Evolutionary conservation across 2,113 vertebrate genomes (phyloP), one percentile per base, ranked within the genome.

Genomic region (Thamnophis sirtalis): DNA sequence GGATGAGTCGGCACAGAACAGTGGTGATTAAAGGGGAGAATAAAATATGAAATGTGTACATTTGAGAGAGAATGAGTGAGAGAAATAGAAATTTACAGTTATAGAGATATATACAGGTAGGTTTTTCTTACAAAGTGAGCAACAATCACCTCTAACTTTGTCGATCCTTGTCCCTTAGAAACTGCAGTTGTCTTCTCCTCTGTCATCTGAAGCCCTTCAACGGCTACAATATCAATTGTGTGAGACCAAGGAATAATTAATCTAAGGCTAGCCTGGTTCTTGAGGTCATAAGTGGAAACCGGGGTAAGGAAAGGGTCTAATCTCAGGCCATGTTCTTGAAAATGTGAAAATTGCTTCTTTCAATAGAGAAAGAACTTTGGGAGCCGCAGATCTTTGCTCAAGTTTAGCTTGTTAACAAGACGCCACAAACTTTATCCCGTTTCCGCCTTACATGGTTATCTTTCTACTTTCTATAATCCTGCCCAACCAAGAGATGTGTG

Each of bases 141-240:
- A 84, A 21, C 93, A 94, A 5, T 92, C 92, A 87, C 93, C 94
- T 94, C 48, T 93, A 87, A 88, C 94, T 86, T 93, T 95, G 68
- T 87, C 90, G 91, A 1, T 84, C 54, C 15, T 89, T 94, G 95
- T 93, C 80, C 93, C 94, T 96, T 93, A 88, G 93, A 89, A 73
- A 91, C 87, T n/a, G 38, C 86, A 21, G 84, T 48, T 91, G 88
- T 84, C 91, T 92, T 90, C 38, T 94, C 89, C 96, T 95, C 95
- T 92, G 91, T 55, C 91, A 50, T 26, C 68, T 89, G 86, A 93
- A 0, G 0, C 4, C 15, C 94, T 49, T 80, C 87, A 3, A 13
- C 55, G 89, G 90, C 43, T 93, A 50, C 90, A 89, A 93, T 91
- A 15, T 15, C 21, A 51, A 55, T 51, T 95, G 88, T 93, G 90